Conservation (phyloP, 2,888 invertebrate species). For the Caenorhabditis wallacei region DNA sequence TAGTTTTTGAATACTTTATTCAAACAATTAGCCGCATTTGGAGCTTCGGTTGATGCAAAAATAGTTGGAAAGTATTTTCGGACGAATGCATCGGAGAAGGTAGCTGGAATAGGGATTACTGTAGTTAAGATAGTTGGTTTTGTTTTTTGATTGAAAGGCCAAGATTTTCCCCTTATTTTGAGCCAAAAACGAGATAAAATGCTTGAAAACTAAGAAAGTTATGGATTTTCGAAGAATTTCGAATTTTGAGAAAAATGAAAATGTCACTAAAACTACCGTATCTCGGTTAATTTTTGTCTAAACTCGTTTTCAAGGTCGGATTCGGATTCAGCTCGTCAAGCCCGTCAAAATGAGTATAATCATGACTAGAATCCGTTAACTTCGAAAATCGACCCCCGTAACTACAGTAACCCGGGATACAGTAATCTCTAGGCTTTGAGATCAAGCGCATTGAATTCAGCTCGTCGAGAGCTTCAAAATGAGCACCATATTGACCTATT, state of each 20-base stretch:
- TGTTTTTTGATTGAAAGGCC: too few relatives aligned
- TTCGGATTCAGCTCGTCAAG: not conserved
- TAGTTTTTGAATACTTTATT: constrained; percentile 65
- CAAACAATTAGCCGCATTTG: constrained; percentile 68
- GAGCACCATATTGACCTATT: too few relatives aligned
- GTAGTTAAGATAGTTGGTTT: too few relatives aligned
- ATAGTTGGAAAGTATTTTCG: constrained; percentile 71
- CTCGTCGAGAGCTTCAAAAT: too few relatives aligned
- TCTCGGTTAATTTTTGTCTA: too few relatives aligned
- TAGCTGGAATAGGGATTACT: constrained; percentile 23
- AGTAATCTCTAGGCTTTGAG: too few relatives aligned
- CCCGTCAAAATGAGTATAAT: not conserved
- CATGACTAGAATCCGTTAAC: not conserved
- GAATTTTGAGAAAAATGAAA: too few relatives aligned
- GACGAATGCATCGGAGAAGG: constrained; percentile 70
- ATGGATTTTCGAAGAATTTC: too few relatives aligned
- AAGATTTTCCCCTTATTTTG: too few relatives aligned
- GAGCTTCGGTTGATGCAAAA: constrained; percentile 71
- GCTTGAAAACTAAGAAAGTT: too few relatives aligned
- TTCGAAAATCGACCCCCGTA: not conserved
- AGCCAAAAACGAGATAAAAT: not conserved
- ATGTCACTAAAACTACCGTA: not conserved
- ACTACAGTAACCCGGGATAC: too few relatives aligned
- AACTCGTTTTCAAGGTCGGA: not conserved
- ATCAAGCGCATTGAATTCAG: not conserved